Evolutionary conservation across 2,888 invertebrate genomes (phyloP).

Genomic region (Tuta absoluta): DNA sequence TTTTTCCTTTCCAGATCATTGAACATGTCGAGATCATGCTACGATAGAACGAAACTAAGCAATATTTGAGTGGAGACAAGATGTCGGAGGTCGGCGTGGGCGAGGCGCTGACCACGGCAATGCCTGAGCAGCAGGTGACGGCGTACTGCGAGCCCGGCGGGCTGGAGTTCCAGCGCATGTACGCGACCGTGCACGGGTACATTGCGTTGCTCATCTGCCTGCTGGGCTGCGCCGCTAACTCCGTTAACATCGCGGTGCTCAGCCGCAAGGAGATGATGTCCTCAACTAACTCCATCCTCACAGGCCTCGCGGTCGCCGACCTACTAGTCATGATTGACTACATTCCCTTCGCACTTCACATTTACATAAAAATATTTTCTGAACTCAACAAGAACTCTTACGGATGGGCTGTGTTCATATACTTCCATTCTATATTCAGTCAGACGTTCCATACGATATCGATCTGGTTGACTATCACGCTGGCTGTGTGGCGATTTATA

Average conservation of each 20-base stretch:
- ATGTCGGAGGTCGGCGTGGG: constrained; percentile 39
- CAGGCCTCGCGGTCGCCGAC: constrained; percentile 94
- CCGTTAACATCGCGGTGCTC: constrained; percentile 93
- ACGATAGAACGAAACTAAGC: background rate
- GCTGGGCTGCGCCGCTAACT: constrained; percentile 93
- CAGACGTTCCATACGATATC: constrained; percentile 95
- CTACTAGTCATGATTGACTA: constrained; percentile 96
- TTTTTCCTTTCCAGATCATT: constrained; percentile 24
- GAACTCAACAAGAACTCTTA: constrained; percentile 79
- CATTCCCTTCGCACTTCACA: constrained; percentile 92
- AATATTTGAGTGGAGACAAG: constrained; percentile 31
- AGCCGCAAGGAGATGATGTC: constrained; percentile 94
- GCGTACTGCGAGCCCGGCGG: constrained; percentile 80
- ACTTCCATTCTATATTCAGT: constrained; percentile 94
- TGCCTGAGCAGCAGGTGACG: constrained; percentile 38
- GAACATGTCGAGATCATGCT: constrained; percentile 5
- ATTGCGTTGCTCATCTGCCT: constrained; percentile 92
- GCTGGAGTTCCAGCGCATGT: constrained; percentile 82
- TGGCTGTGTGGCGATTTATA: constrained; percentile 96
- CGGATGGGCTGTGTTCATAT: constrained; percentile 90
- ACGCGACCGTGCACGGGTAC: constrained; percentile 90
- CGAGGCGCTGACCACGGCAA: constrained; percentile 37
- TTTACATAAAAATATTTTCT: constrained; percentile 83
- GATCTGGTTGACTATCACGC: constrained; percentile 94
- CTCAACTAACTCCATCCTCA: constrained; percentile 96